These are phyloP conservation scores for Dynastes grantii DNA, from an alignment of 2,888 invertebrate species.

Conservation along the genomic window DNA sequence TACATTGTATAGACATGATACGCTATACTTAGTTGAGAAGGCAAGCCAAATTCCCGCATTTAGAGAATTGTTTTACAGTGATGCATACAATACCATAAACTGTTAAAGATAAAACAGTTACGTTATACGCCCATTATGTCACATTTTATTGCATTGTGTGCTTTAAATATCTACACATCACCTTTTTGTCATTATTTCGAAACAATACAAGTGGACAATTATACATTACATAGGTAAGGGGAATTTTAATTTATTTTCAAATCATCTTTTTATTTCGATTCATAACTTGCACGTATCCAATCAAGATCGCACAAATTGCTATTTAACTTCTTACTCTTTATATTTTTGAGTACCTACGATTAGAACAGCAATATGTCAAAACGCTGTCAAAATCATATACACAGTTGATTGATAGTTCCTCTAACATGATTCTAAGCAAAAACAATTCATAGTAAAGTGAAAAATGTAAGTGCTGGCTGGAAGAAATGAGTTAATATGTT, in stretches of 20 bases:
- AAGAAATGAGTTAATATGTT: slow-evolving; percentile 33
- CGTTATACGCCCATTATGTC: not conserved
- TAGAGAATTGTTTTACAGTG: not conserved
- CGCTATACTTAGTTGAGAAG: too few relatives aligned
- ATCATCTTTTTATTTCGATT: too few relatives aligned
- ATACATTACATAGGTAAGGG: not conserved
- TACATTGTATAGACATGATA: too few relatives aligned
- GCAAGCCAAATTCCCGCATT: not conserved
- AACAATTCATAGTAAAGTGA: slow-evolving; percentile 31
- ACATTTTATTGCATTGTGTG: not conserved
- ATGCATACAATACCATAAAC: slow-evolving; percentile 9
- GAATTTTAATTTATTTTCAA: too few relatives aligned
- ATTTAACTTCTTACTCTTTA: too few relatives aligned
- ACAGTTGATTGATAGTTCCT: not conserved
- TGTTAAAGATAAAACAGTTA: slow-evolving; percentile 15
- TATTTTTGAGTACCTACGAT: too few relatives aligned
- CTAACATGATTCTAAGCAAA: slow-evolving; percentile 2
- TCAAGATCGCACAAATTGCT: too few relatives aligned
- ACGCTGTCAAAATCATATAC: not conserved
- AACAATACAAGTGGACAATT: slow-evolving; percentile 1
- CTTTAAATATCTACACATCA: not conserved
- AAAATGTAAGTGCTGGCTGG: not conserved
- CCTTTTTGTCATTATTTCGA: not conserved
- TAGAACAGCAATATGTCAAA: too few relatives aligned
- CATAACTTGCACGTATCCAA: too few relatives aligned